Base-by-base conservation (phyloP, 2,888 invertebrate species). In the Mythimna impura region DNA sequence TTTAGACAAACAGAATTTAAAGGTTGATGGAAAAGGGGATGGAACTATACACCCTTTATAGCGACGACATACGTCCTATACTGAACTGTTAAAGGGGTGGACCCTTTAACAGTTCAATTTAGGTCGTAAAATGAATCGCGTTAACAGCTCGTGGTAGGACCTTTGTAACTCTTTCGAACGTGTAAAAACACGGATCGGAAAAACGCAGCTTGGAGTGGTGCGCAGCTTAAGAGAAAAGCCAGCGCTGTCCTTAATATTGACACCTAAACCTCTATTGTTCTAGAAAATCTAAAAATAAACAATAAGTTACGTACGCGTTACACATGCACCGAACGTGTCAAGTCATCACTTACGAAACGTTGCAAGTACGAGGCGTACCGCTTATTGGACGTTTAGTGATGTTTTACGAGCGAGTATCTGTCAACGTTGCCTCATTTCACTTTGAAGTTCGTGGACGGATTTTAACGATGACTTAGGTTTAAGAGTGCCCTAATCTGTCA, bases 271-370 rank as follows among this genome's bases (percentile, higher is more conserved):
- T 40, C 7, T 14, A 50, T 50, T 76, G 50, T 57, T 25, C 12
- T 0, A 68, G 40, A 50, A 60, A 61, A 71, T 50, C 9, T 60
- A 22, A 54, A 47, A 43, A 17, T 6, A 65, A 64, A 62, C 50
- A 78, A 71, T 62, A 72, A 72, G 57, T 78, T 55, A 72, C 62
- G 47, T 52, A 66, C 25, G 25, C 52, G 30, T 50, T 25, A 54
- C 65, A 79, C 58, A 65, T 52, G 34, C 14, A 8, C 30, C 9
- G 68, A 30, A 72, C 80, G 81, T 80, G 77, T 72, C 81, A 17
- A 55, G 7, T 60, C 50, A 69, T 60, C 22, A 36, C 36, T 80
- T 80, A 52, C 66, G 78, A 63, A 55, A 80, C 50, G 2, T 40
- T 22, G 43, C 36, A 9, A 20, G 61, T 52, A 8, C 68, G 40